Base-by-base conservation (phyloP, 2,113 vertebrate species). In the Solea solea region DNA sequence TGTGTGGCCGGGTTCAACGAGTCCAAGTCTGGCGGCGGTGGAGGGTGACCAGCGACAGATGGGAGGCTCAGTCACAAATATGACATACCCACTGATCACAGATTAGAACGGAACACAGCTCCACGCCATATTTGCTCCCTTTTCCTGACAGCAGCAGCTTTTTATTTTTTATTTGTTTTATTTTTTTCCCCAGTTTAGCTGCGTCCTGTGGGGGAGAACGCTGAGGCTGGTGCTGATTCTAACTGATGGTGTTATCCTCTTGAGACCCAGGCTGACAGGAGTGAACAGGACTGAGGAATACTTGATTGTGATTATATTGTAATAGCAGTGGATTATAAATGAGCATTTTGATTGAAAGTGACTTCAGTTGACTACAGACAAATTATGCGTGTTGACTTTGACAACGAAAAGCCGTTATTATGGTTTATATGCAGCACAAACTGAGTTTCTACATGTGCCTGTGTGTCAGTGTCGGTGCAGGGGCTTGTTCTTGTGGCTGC, bases 1-100 rank as follows among this genome's bases (percentile, higher is more conserved):
- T 52, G 61, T 25, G 64, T 11, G 0, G 42, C 52, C 0, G 15
- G 12, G 42, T 67, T 78, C 56, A n/a, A 28, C 3, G 45, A 48
- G 54, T 67, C 57, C 45, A 2, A 73, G 73, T 79, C 64, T 67
- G 74, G 52, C 14, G 12, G 46, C 52, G 76, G 75, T 40, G 69
- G 27, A 59, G 57, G 25, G 27, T 62, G 72, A 80, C 52, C 64
- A 74, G 74, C 68, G 62, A 66, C 80, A 83, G 74, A 81, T 72
- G 78, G 86, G 65, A 62, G 56, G 53, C 61, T 74, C 69, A 15
- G 60, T 76, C 69, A 71, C 54, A 76, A 73, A 75, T 54, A 59
- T 68, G 69, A 54, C 66, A 64, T 42, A 25, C 44, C 63, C 66
- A 46, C 48, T 48, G 25, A 60, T 62, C 66, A 46, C 48, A 44